phyloP scores from a whole-genome alignment of 35 echinoderm and acorn worm species.

The Hemicentrotus pulcherrimus region DNA sequence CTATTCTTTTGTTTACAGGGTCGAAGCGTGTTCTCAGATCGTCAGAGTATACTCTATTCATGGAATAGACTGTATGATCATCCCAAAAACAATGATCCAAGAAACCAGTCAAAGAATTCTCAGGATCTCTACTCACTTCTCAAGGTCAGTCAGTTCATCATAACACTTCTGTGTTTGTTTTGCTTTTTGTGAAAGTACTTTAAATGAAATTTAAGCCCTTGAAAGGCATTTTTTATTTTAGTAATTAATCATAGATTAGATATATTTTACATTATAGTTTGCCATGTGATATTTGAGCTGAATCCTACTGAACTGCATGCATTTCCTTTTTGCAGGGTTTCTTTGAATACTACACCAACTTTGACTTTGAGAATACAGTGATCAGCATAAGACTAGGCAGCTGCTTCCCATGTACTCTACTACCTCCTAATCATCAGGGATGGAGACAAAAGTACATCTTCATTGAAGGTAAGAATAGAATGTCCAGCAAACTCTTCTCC shows the following conservation, averaged over 20 bases:
- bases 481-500: background rate
- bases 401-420: conserved; percentile 5
- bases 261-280: too few relatives aligned
- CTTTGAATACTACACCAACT: conserved; percentile 66
- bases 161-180: too few relatives aligned
- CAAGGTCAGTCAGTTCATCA: background rate
- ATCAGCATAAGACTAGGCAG: conserved; percentile 59
- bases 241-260: too few relatives aligned
- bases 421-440: background rate
- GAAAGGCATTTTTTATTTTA: too few relatives aligned
- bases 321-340: conserved; percentile 53
- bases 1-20: background rate
- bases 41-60: conserved; percentile 42
- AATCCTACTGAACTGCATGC: background rate
- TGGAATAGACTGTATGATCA: conserved; percentile 26
- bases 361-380: conserved; percentile 54
- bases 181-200: too few relatives aligned
- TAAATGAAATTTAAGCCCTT: too few relatives aligned
- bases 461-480: conserved; percentile 68
- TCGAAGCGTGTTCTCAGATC: background rate
- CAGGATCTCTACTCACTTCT: conserved; percentile 53
- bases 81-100: background rate
- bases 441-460: conserved; percentile 66
- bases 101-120: conserved; percentile 59
- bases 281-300: too few relatives aligned